These are phyloP conservation scores for Geopemphigus sp. DNA, from an alignment of 1,140 invertebrate species.

Conservation along the genomic window DNA sequence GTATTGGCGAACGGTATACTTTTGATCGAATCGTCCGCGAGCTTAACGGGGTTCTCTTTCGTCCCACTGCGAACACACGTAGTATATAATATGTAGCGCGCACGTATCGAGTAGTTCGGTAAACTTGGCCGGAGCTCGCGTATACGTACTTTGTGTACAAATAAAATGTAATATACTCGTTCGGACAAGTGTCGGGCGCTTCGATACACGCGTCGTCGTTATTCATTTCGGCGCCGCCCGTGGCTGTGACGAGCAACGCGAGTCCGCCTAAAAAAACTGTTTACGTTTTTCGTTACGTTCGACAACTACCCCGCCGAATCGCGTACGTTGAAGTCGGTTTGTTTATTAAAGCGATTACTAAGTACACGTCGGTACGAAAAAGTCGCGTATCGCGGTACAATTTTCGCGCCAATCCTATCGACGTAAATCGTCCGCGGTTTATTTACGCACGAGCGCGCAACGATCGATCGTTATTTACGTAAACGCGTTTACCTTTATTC, in stretches of 20 bases:
- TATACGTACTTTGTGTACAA: constrained; percentile 15
- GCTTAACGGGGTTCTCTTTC: neutral
- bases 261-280: neutral
- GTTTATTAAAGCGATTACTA: no score
- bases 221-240: no score
- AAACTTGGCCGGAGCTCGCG: no score
- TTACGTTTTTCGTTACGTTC: neutral
- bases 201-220: neutral
- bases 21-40: neutral
- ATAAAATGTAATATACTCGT: neutral
- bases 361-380: no score
- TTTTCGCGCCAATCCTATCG: no score
- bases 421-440: no score
- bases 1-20: neutral
- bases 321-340: no score
- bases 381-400: no score
- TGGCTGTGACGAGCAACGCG: neutral
- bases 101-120: neutral
- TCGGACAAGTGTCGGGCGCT: neutral
- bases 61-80: neutral
- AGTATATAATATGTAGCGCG: neutral
- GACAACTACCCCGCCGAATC: no score
- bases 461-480: no score
- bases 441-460: no score
- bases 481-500: no score